Percentiles rank a stretch among this genome's conserved stretches.
Evolutionary conservation across 1,140 invertebrate species (phyloP).

Genomic region (Cydia amplana): DNA sequence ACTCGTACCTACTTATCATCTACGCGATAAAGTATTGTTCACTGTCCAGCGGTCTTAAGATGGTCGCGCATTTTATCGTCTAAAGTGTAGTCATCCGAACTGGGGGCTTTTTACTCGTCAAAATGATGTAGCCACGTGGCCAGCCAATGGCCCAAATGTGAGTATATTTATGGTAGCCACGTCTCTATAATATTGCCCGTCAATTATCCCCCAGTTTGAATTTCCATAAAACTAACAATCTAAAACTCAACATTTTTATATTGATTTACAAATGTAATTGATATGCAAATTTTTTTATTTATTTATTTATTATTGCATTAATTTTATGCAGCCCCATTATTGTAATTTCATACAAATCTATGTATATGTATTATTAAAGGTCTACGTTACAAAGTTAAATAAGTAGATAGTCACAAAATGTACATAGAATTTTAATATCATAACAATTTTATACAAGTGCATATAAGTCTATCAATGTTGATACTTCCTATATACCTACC

Average conservation of each 20-base stretch:
- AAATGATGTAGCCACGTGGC: too few relatives aligned
- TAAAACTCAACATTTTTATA: background rate
- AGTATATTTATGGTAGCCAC: too few relatives aligned
- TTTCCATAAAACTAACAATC: background rate
- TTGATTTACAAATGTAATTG: background rate
- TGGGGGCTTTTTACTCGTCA: too few relatives aligned
- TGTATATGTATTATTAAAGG: slow-evolving; percentile 38
- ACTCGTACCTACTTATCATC: background rate
- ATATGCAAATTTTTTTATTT: too few relatives aligned
- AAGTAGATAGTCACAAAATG: slow-evolving; percentile 61
- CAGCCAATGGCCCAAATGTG: too few relatives aligned
- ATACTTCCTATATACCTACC: slow-evolving; percentile 24
- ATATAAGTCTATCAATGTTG: slow-evolving; percentile 44
- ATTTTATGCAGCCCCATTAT: background rate
- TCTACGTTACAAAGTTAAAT: slow-evolving; percentile 62
- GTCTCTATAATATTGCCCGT: background rate
- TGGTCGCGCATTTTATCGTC: too few relatives aligned
- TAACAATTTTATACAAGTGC: slow-evolving; percentile 62
- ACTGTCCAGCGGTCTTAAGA: background rate
- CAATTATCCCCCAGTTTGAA: background rate
- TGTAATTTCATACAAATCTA: slow-evolving; percentile 11
- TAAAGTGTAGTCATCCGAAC: too few relatives aligned
- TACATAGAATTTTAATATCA: slow-evolving; percentile 60
- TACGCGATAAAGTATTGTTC: background rate
- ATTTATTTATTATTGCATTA: too few relatives aligned